phyloP scores from a whole-genome alignment of 2,888 invertebrate genomes.

The Sminthurides aquaticus region DNA sequence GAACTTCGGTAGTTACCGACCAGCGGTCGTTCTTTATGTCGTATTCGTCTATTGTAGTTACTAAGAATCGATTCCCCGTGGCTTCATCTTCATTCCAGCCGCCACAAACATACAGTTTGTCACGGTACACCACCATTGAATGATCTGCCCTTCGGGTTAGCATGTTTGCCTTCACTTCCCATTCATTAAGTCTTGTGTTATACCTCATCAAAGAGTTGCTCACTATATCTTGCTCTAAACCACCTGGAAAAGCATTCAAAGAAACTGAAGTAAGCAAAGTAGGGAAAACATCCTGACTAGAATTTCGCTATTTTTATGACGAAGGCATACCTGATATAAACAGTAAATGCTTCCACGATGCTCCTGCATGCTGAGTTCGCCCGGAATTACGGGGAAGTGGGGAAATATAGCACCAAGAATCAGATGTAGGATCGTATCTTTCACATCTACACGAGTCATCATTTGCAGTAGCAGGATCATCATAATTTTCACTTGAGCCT shows the following conservation, averaged over 20 bases:
- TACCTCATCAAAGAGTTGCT: constrained; percentile 52
- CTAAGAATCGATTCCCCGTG: constrained; percentile 53
- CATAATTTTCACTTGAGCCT: constrained; percentile 54
- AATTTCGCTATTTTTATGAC: too few relatives aligned
- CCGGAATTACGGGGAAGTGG: constrained; percentile 51
- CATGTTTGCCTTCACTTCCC: constrained; percentile 54
- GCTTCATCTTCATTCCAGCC: constrained; percentile 51
- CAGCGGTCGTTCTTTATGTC: constrained; percentile 55
- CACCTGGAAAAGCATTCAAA: constrained; percentile 49
- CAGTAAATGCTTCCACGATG: constrained; percentile 47
- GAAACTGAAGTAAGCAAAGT: constrained; percentile 8
- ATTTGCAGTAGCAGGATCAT: constrained; percentile 49
- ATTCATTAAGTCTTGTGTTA: constrained; percentile 51
- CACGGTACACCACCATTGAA: constrained; percentile 54
- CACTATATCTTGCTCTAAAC: constrained; percentile 54
- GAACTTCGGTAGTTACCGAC: constrained; percentile 57
- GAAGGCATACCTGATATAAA: constrained; percentile 46
- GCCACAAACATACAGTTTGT: constrained; percentile 58
- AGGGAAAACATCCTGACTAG: too few relatives aligned
- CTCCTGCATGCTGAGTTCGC: constrained; percentile 57
- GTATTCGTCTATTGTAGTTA: constrained; percentile 60
- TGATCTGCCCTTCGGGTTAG: constrained; percentile 59
- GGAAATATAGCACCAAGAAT: constrained; percentile 56
- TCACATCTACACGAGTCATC: constrained; percentile 52
- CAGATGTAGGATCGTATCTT: constrained; percentile 55